Evolutionary conservation across 2,888 invertebrate genomes (phyloP), one percentile per base, ranked within the genome.

Genomic region (Lasiommata megera): DNA sequence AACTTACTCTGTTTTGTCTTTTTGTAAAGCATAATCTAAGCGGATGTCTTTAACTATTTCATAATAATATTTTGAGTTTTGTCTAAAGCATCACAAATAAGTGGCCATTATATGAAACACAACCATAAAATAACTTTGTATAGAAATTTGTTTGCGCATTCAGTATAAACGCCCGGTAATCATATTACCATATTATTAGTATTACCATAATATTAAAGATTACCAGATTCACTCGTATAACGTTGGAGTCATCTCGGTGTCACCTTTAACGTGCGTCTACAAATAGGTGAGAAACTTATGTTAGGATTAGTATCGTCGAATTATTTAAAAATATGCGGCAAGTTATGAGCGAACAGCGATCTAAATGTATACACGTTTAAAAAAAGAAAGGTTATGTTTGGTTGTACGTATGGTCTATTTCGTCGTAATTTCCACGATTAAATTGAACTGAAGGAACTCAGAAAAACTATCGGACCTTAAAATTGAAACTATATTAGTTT

Each of bases 241-340:
- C n/a, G n/a, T n/a, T n/a, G n/a, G 68, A 67, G 57, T 51, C 62
- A 63, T 48, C 44, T 44, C 47, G 54, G 64, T 64, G 68, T 68
- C 65, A 70, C 65, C 68, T 71, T 43, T 51, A 71, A 73, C 71
- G n/a, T n/a, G n/a, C n/a, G 68, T 65, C 73, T 72, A 77, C 77
- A 77, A 79, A 80, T 78, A 72, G 74, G 76, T 71, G 76, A 71
- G 72, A 74, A 75, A 72, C 72, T 72, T 75, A 71, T 70, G 69
- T 66, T 62, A 67, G 69, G 72, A 76, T 76, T 70, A 69, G 67
- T 76, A 73, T 75, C 77, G 67, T 58, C 63, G 61, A 63, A 62
- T 60, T 67, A 59, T 64, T 66, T 62, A 60, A 60, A 56, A 60
- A 37, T 37, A 55, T 52, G 55, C 54, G 52, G 23, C 56, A 71